These are phyloP conservation scores for Montipora cactus DNA, from an alignment of 64 coral and sea anemone genomes.

Conservation along the genomic window DNA sequence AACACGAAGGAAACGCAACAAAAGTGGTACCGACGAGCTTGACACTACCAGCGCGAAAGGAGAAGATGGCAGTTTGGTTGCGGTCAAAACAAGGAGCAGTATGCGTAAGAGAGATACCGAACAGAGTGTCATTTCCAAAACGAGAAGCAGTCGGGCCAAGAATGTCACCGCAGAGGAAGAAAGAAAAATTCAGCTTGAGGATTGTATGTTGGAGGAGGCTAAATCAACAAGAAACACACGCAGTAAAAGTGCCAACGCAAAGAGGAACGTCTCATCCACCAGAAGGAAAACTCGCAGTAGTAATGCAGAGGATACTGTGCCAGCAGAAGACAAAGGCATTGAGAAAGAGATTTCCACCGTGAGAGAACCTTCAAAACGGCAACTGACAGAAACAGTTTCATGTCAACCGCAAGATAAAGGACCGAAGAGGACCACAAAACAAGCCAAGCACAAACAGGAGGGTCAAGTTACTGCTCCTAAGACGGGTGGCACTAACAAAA, in stretches of 20 bases:
- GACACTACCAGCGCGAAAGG: not conserved
- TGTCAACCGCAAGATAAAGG: not conserved
- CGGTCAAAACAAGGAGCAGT: not conserved
- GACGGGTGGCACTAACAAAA: slow-evolving; percentile 26
- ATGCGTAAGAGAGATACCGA: not conserved
- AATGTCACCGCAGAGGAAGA: not conserved
- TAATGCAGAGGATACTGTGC: not conserved
- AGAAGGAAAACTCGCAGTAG: not conserved
- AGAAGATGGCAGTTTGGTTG: not conserved
- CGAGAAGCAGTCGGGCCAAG: not conserved
- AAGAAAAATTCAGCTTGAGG: not conserved
- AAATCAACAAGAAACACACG: not conserved
- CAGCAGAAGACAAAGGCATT: not conserved
- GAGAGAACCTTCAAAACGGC: not conserved
- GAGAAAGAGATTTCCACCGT: not conserved
- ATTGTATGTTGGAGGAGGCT: not conserved
- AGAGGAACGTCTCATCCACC: not conserved
- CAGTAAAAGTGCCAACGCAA: not conserved
- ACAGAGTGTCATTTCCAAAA: not conserved
- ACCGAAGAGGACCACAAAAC: not conserved
- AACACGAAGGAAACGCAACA: not conserved
- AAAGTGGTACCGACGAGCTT: not conserved
- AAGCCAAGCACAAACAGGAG: not conserved
- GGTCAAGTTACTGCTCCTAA: not conserved
- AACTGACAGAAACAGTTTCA: not conserved